A percentile compares a stretch with the other conserved stretches of the same genome.
Evolutionary conservation across 2,888 invertebrate species (phyloP).

Genomic region (Penaeus monodon): DNA sequence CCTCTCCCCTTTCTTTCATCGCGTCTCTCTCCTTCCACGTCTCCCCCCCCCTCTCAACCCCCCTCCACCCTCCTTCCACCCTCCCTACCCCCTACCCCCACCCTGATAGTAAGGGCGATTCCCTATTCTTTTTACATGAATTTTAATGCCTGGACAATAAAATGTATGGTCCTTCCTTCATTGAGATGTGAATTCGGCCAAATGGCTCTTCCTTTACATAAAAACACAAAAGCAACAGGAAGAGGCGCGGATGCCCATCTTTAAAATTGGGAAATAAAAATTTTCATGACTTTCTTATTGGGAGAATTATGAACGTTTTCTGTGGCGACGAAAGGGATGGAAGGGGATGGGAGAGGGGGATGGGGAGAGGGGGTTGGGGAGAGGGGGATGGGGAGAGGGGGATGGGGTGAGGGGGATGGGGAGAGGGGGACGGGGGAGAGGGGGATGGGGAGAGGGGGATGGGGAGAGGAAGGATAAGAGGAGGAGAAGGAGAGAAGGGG

Average conservation of each 20-base stretch:
- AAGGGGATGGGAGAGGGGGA: no score
- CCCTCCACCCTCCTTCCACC: no score
- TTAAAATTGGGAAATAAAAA: background rate
- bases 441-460: background rate
- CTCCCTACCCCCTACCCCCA: no score
- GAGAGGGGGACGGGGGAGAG: no score
- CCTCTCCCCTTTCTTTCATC: no score
- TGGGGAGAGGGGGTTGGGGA: no score
- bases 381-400: background rate
- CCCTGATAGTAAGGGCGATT: background rate
- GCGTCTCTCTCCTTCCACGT: no score
- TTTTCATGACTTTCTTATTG: slow-evolving; percentile 17
- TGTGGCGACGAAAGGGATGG: no score
- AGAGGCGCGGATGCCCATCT: background rate
- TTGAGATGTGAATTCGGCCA: slow-evolving; percentile 17
- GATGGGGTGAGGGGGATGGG: background rate
- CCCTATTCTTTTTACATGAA: slow-evolving; percentile 3
- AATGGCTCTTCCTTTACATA: slow-evolving; percentile 13
- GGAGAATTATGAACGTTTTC: slow-evolving; percentile 1
- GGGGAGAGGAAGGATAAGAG: no score
- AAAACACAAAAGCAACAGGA: slow-evolving; percentile 12
- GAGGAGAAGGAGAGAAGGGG: background rate
- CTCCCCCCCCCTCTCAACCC: no score
- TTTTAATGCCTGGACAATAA: slow-evolving; percentile 17
- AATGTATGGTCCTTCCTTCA: slow-evolving; percentile 5